Conservation (phyloP, 2,113 vertebrate genomes). For the Euleptes europaea region DNA sequence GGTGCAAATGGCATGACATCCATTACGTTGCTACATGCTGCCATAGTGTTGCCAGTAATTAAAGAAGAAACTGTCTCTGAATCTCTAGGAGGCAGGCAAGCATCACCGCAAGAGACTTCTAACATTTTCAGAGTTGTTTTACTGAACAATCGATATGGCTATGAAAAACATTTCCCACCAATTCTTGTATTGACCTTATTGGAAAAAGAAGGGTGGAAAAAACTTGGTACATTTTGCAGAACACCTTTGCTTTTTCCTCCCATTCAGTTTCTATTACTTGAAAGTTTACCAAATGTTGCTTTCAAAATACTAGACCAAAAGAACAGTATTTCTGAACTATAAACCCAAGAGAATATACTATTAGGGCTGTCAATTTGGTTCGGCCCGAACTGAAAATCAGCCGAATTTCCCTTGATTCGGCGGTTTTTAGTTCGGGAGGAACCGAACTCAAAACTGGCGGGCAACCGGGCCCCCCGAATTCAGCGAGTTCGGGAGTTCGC, state of each 20-base stretch:
- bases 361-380: too few relatives aligned
- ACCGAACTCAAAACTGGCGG: too few relatives aligned
- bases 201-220: neutral
- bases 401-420: too few relatives aligned
- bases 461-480: too few relatives aligned
- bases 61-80: neutral
- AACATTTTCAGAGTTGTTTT: constrained; percentile 5
- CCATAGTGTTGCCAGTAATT: neutral
- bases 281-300: neutral
- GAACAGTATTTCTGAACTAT: neutral
- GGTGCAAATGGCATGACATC: neutral
- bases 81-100: neutral
- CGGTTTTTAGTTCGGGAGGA: too few relatives aligned
- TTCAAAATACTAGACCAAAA: neutral
- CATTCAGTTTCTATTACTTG: neutral
- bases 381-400: too few relatives aligned
- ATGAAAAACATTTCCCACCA: neutral
- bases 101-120: neutral
- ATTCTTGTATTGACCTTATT: neutral
- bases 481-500: too few relatives aligned
- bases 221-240: neutral
- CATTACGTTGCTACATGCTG: neutral
- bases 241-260: neutral
- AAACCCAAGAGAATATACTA: neutral
- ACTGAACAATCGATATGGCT: neutral